Percentiles rank a stretch among this genome's conserved stretches.
Conservation (phyloP, 2,888 invertebrate genomes). For the Metellina segmentata region DNA sequence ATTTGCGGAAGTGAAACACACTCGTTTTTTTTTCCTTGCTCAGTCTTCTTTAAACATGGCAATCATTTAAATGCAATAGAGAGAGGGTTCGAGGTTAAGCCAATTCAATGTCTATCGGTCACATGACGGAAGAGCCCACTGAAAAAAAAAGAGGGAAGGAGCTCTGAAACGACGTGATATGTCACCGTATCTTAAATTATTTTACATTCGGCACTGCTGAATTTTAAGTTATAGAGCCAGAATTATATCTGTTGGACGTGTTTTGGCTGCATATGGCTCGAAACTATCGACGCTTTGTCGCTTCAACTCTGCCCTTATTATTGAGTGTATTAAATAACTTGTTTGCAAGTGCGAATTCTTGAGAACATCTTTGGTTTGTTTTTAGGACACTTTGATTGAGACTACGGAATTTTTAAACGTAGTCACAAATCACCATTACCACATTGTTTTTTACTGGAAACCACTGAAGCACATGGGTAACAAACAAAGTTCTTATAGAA, state of each 20-base stretch:
- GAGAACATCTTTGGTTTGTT: neutral
- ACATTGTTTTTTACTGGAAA: no score
- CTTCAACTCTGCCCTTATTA: constrained; percentile 50
- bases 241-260: constrained; percentile 56
- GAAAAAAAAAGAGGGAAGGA: constrained; percentile 7
- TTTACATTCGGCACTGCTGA: constrained; percentile 58
- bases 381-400: neutral
- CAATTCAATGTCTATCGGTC: constrained; percentile 73
- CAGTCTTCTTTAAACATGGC: constrained; percentile 25
- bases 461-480: no score
- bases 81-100: constrained; percentile 65
- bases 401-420: neutral
- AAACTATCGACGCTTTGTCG: constrained; percentile 24
- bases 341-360: constrained; percentile 8
- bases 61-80: constrained; percentile 69
- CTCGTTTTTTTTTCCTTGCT: constrained; percentile 30
- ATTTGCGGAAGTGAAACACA: constrained; percentile 73
- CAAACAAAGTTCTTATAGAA: no score
- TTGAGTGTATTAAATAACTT: constrained; percentile 58
- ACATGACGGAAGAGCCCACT: constrained; percentile 32
- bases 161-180: constrained; percentile 10
- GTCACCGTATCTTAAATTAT: constrained; percentile 65
- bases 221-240: constrained; percentile 62
- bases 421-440: no score
- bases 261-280: constrained; percentile 53